These are phyloP conservation scores for Icerya purchasi DNA, from an alignment of 2,888 invertebrate species.

Conservation along the genomic window DNA sequence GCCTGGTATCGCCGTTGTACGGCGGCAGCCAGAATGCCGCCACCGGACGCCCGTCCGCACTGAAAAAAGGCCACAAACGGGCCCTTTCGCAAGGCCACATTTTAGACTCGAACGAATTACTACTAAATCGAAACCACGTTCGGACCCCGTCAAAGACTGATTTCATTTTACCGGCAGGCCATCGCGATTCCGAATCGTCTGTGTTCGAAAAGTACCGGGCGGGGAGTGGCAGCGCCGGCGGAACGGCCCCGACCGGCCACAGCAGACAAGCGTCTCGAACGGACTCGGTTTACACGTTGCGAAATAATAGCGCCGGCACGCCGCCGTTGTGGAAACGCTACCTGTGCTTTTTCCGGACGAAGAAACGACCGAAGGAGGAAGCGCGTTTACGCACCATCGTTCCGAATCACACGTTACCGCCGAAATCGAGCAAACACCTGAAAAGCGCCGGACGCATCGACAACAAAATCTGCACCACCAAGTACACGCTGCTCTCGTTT, in stretches of 20 bases:
- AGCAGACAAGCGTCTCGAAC: conserved; percentile 73
- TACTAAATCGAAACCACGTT: conserved; percentile 39
- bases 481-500: conserved; percentile 83
- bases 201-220: conserved; percentile 20
- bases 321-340: conserved; percentile 50
- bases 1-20: conserved; percentile 22
- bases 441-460: conserved; percentile 61
- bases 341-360: conserved; percentile 35
- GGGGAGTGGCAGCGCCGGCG: conserved; percentile 21
- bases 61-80: conserved; percentile 58
- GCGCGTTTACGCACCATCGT: conserved; percentile 49
- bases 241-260: too few species aligned
- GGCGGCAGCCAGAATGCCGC: conserved; percentile 41
- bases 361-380: conserved; percentile 35
- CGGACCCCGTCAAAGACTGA: conserved; percentile 70
- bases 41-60: conserved; percentile 40
- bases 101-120: conserved; percentile 28
- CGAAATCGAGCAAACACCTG: conserved; percentile 29
- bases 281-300: conserved; percentile 71
- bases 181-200: conserved; percentile 38
- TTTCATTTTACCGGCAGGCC: conserved; percentile 68
- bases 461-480: conserved; percentile 77
- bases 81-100: conserved; percentile 77
- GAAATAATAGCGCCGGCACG: conserved; percentile 37
- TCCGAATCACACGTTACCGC: conserved; percentile 66